phyloP scores from a whole-genome alignment of 2,888 invertebrate genomes.

The Automeris io region DNA sequence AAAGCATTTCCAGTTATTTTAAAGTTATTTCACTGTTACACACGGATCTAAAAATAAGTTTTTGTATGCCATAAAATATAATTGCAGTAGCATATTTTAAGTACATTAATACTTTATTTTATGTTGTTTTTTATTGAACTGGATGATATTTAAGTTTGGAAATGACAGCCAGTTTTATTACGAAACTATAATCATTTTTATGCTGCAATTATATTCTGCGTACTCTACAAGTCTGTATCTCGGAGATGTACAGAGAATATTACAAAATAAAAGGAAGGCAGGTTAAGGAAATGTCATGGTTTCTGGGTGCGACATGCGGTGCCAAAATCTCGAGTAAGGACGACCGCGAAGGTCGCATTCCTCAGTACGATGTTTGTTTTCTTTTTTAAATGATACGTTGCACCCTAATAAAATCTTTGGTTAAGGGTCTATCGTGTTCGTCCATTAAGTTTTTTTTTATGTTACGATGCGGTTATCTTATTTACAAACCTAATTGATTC shows the following conservation, averaged over 20 bases:
- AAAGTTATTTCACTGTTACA: too few relatives aligned
- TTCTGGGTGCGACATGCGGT: conserved; percentile 38
- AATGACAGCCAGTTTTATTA: background rate
- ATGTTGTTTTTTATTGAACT: too few relatives aligned
- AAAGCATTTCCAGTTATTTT: too few relatives aligned
- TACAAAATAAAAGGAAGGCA: conserved; percentile 22
- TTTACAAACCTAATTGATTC: too few relatives aligned
- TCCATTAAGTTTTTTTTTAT: conserved; percentile 11
- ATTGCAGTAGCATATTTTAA: too few relatives aligned
- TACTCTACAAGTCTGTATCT: background rate
- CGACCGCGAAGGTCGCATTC: conserved; percentile 56
- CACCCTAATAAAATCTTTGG: conserved; percentile 29
- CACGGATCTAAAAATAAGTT: too few relatives aligned
- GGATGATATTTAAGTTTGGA: too few relatives aligned
- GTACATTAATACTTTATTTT: too few relatives aligned
- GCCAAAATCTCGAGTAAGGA: conserved; percentile 60
- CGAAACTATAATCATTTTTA: background rate
- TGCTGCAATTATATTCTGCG: background rate
- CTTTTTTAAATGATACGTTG: conserved; percentile 37
- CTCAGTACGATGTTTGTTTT: conserved; percentile 24
- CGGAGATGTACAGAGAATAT: background rate
- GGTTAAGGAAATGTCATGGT: conserved; percentile 46
- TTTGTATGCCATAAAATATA: too few relatives aligned
- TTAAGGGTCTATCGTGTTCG: conserved; percentile 19
- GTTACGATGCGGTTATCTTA: too few relatives aligned